Base-by-base conservation (phyloP, 2,888 invertebrate species). In the Autographa gamma region DNA sequence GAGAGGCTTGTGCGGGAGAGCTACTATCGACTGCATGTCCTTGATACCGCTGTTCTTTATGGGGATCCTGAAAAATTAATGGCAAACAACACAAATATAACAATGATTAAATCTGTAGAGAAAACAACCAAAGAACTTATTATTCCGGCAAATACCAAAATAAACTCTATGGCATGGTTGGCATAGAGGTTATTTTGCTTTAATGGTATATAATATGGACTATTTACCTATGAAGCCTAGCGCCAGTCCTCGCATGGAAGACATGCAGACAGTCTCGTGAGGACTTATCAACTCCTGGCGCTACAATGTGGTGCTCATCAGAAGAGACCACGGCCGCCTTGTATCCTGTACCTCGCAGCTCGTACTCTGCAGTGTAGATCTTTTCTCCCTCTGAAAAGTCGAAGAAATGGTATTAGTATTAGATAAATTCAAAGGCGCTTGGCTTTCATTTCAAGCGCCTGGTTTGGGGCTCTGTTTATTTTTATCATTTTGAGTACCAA, bases 1-100 rank as follows among this genome's bases (percentile, higher is more conserved):
- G 73, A 98, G 96, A 0, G 97, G 96, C 89, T 98, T 98, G 89
- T 98, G 98, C 0, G 98, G 98, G 95, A 98, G 96, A 0, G 98
- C 97, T 7, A 98, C 97, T 62, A 98, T 93, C 0, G 96, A 96
- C 75, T 97, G 96, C 86, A 98, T 97, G 88, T 98, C 98, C 94
- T 97, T 95, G 66, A 96, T 92, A 0, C 95, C 95, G 59, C 94
- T 94, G 83, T 95, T 96, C 77, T 96, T 96, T 58, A 95, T 92
- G 1, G 95, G 93, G 25, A 96, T 96, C 77, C 96, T 96, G 11
- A 38, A 11, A 9, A n/a, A n/a, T n/a, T n/a, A n/a, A n/a, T n/a
- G n/a, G n/a, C n/a, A n/a, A n/a, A n/a, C n/a, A n/a, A n/a, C n/a
- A n/a, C n/a, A n/a, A n/a, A n/a, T n/a, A n/a, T n/a, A n/a, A n/a